These are phyloP conservation scores for Camelus dromedarius DNA, from an alignment of 2,113 vertebrate species.

Conservation along the genomic window DNA sequence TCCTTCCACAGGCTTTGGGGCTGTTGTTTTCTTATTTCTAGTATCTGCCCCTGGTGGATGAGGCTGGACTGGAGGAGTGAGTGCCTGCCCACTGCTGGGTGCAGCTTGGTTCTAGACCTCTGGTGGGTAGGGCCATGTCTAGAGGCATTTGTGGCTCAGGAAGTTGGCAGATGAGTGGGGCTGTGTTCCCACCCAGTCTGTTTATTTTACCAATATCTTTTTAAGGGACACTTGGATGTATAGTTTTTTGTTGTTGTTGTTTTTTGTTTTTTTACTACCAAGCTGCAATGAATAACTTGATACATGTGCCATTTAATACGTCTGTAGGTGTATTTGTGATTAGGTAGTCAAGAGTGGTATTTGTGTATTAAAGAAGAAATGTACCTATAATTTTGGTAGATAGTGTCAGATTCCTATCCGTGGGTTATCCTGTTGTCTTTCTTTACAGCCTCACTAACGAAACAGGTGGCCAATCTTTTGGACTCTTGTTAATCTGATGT, in stretches of 20 bases:
- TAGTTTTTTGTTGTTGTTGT: neutral
- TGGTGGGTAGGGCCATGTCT: too few relatives aligned
- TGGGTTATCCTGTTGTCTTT: neutral
- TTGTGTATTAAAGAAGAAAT: neutral
- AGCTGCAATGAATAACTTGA: neutral
- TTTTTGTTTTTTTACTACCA: neutral
- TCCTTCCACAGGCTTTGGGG: too few relatives aligned
- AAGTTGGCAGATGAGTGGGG: too few relatives aligned
- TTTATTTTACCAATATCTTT: neutral
- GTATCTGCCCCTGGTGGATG: too few relatives aligned
- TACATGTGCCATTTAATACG: neutral
- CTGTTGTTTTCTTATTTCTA: too few relatives aligned
- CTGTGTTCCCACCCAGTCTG: neutral
- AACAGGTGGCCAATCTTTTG: neutral
- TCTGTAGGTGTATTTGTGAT: neutral
- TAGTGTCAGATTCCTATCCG: neutral
- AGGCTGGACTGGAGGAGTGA: too few relatives aligned
- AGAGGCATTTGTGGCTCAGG: too few relatives aligned
- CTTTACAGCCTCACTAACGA: neutral
- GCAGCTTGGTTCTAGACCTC: too few relatives aligned
- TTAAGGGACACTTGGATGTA: neutral
- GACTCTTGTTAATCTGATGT: neutral
- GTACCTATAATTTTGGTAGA: neutral
- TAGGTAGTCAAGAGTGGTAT: neutral
- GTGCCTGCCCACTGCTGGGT: too few relatives aligned